Evolutionary conservation across 2,888 invertebrate genomes (phyloP).

Genomic region (Heliconius aoede): DNA sequence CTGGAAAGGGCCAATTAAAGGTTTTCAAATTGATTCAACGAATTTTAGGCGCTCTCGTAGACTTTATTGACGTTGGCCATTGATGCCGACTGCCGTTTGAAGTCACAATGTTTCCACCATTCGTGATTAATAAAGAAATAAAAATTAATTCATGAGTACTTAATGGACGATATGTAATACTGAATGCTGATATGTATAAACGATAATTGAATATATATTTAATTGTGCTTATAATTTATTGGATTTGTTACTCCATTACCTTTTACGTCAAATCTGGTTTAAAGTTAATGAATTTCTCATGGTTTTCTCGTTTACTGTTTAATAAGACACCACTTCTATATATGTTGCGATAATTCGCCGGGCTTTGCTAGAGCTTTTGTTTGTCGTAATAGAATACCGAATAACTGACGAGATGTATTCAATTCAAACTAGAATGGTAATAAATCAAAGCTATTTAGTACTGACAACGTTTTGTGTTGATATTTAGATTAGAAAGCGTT

Average conservation of each 20-base stretch:
- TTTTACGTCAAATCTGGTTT: constrained; percentile 50
- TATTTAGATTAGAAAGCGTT: constrained; percentile 43
- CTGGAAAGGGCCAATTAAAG: constrained; percentile 75
- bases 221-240: constrained; percentile 34
- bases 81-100: constrained; percentile 64
- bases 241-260: constrained; percentile 50
- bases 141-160: constrained; percentile 3
- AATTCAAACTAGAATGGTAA: constrained; percentile 13
- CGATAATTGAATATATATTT: neutral
- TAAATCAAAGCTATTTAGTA: constrained; percentile 23
- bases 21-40: constrained; percentile 76
- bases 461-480: neutral
- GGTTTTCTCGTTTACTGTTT: constrained; percentile 47
- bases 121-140: constrained; percentile 14
- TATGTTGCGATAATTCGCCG: constrained; percentile 21
- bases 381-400: constrained; percentile 4
- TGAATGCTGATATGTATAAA: neutral
- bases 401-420: constrained; percentile 8
- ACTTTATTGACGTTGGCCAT: constrained; percentile 69
- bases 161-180: neutral
- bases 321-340: constrained; percentile 45
- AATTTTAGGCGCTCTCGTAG: constrained; percentile 66
- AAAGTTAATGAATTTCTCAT: constrained; percentile 53
- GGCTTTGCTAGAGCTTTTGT: neutral
- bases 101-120: constrained; percentile 49